Conservation (phyloP, 2,888 invertebrate species). For the Clanis bilineata region DNA sequence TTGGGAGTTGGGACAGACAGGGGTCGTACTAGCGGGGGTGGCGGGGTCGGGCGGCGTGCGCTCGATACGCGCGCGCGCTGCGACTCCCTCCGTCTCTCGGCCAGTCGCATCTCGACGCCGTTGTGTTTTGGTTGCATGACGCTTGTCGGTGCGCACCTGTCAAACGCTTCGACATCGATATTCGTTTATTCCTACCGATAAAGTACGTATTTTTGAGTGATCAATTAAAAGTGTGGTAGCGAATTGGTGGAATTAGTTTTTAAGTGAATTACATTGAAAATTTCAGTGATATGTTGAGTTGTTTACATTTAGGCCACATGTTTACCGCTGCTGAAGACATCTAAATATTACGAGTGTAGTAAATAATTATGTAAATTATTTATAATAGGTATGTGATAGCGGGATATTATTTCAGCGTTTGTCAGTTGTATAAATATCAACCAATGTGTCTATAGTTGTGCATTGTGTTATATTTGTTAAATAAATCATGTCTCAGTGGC, state of each 20-base stretch:
- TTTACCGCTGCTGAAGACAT: slow-evolving; percentile 46
- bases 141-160: slow-evolving; percentile 53
- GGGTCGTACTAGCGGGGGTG: slow-evolving; percentile 64
- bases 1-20: slow-evolving; percentile 57
- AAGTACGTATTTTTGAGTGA: slow-evolving; percentile 60
- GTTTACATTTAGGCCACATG: slow-evolving; percentile 72
- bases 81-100: slow-evolving; percentile 40
- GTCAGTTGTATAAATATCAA: background rate
- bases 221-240: slow-evolving; percentile 23
- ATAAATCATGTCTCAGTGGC: background rate
- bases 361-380: background rate
- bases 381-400: background rate
- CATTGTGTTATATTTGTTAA: background rate
- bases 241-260: slow-evolving; percentile 24
- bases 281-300: slow-evolving; percentile 45
- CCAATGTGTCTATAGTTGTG: background rate
- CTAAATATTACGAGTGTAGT: background rate
- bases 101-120: slow-evolving; percentile 73
- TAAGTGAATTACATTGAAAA: slow-evolving; percentile 22
- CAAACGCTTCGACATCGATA: slow-evolving; percentile 71
- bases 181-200: slow-evolving; percentile 50
- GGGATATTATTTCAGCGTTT: background rate
- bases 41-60: slow-evolving; percentile 62
- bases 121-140: slow-evolving; percentile 48
- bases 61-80: slow-evolving; percentile 80